Evolutionary conservation across 2,888 invertebrate species (phyloP), one percentile per base, ranked within the genome.

Genomic region (Ormyrus rosae): DNA sequence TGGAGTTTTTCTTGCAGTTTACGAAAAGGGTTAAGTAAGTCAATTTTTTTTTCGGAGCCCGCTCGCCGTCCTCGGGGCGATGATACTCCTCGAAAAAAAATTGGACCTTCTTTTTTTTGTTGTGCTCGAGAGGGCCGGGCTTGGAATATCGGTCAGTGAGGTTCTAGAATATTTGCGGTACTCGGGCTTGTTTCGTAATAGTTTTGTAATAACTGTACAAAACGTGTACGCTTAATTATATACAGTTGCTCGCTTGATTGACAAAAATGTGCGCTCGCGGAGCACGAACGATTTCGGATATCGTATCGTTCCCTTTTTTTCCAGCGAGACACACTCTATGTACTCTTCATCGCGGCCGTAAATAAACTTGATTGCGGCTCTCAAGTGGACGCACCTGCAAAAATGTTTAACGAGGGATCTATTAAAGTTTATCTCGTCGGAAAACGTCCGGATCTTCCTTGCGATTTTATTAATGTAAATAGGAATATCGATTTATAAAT

Each of bases 141-240:
- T 10, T 10, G 1, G 13, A 61, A 80, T 72, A 46, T 76, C 76
- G 77, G 81, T 81, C 73, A 81, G 19, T 61, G 48, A 60, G 60
- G 50, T 72, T 72, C n/a, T 48, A 53, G 67, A 61, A 50, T 64
- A 64, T 71, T 71, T 69, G 13, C 73, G 65, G 55, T 67, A 70
- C 34, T 75, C 58, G 11, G 11, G 46, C 34, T n/a, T 10, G 63
- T 81, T 72, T 81, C 69, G 69, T 81, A 81, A 81, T 81, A 77
- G 72, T 73, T 81, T 77, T 73, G 63, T 81, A 80, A 76, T 77
- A 81, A 81, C 81, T 77, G 81, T 77, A 76, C 70, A 13, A 65
- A 74, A 70, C 10, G 13, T 50, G n/a, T 68, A 34, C 34, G 34
- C 34, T 50, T 79, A 79, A 72, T 72, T 78, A 67, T 9, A 34